These are phyloP conservation scores for Dicrurus megarhynchus DNA, from an alignment of 2,113 vertebrate genomes.

Conservation along the genomic window DNA sequence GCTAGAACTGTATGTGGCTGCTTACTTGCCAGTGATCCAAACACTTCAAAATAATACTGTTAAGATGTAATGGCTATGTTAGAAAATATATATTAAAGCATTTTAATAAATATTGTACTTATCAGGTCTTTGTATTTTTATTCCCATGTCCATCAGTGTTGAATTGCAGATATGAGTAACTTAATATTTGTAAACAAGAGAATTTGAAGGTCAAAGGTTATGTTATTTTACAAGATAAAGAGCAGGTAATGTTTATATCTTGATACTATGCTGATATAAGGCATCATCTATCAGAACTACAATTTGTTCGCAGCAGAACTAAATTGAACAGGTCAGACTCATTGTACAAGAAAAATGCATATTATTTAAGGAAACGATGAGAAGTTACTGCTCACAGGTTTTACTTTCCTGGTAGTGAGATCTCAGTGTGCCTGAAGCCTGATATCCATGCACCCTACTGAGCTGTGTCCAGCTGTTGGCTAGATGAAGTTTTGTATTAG, in stretches of 20 bases:
- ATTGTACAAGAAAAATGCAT: background rate
- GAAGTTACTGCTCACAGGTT: background rate
- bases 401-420: background rate
- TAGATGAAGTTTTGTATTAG: background rate
- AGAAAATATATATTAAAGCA: background rate
- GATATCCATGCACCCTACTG: background rate
- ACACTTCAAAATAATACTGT: background rate
- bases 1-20: background rate
- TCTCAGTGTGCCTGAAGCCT: background rate
- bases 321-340: background rate
- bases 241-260: background rate
- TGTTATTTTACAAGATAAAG: background rate
- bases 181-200: background rate
- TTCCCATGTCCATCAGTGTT: background rate
- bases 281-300: background rate
- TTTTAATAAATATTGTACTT: background rate
- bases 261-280: background rate
- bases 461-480: background rate
- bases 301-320: background rate
- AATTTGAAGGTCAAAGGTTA: background rate
- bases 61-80: background rate
- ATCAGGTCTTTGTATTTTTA: background rate
- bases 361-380: background rate
- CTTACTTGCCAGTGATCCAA: background rate
- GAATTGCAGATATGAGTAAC: background rate